Evolutionary conservation across 2,888 invertebrate species (phyloP), one percentile per base, ranked within the genome.

Genomic region (Phengaris arion): DNA sequence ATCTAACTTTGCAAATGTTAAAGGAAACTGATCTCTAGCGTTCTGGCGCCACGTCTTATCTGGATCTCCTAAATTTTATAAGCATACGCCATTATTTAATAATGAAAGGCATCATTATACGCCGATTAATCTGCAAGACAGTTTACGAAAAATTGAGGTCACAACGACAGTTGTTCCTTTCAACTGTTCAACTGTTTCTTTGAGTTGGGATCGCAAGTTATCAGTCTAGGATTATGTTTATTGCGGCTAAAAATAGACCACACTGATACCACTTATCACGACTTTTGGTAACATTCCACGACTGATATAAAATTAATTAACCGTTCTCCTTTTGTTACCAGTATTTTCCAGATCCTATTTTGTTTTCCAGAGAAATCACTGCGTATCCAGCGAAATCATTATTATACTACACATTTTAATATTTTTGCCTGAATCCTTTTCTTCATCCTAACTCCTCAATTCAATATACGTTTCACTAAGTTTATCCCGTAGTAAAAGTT

Each of bases 201-300:
- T 64, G 64, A 64, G 13, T 45, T 22, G 59, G 15, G 59, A 22
- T 59, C 59, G 59, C 22, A 59, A 64, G 64, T 69, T 69, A 48
- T 48, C 69, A 48, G 69, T 51, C 70, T 70, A 70, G 70, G 70
- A 72, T 72, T 72, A 72, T 72, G 45, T 72, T 72, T 72, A 54
- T 72, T 22, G 52, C 54, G 12, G 51, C 54, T 72, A 35, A 52
- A 52, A 52, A 72, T 72, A 72, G 72, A 72, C 72, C 6, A 22
- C 22, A 13, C 70, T 54, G 72, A 72, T 72, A 54, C 22, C 35
- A 52, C 35, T 46, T 54, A 72, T 72, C 72, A 54, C 54, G 10
- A 45, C 2, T 54, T 72, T 72, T 35, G 54, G 72, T 72, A 52
- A 54, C 12, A 72, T 72, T 72, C 72, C 45, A 54, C 35, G 13